These are phyloP conservation scores for Drosophila seguyi DNA, from an alignment of 1,140 invertebrate genomes.

Conservation along the genomic window DNA sequence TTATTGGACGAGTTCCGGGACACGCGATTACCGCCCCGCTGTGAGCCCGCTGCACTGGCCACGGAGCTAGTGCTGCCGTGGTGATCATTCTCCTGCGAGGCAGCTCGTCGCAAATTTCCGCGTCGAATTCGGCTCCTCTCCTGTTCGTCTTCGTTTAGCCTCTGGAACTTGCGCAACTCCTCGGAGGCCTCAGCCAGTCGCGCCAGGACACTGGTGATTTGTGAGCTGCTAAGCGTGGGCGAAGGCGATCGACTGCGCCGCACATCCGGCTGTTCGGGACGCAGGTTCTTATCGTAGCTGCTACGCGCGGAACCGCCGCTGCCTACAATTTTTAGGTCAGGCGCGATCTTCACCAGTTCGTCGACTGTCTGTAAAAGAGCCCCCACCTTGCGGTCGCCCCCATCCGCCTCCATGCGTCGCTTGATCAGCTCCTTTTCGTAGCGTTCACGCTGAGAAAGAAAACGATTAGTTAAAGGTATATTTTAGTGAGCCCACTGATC, in stretches of 20 bases:
- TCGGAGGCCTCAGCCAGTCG: constrained; percentile 86
- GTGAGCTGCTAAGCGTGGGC: constrained; percentile 75
- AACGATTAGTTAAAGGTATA: not conserved
- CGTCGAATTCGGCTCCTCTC: constrained; percentile 85
- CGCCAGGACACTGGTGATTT: constrained; percentile 76
- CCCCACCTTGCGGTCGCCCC: constrained; percentile 80
- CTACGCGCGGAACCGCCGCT: constrained; percentile 61
- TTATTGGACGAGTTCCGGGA: constrained; percentile 85
- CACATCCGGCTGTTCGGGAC: constrained; percentile 77
- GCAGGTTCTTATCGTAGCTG: constrained; percentile 57
- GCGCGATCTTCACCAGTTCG: constrained; percentile 90
- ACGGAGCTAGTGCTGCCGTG: constrained; percentile 79
- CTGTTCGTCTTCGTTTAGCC: constrained; percentile 85
- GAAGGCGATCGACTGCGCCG: constrained; percentile 80
- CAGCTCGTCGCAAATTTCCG: constrained; percentile 85
- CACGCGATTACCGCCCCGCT: constrained; percentile 82
- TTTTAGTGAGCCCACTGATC: not conserved
- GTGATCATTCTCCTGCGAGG: constrained; percentile 85
- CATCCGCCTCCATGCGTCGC: constrained; percentile 86
- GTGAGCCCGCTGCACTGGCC: constrained; percentile 71
- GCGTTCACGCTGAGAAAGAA: constrained; percentile 88
- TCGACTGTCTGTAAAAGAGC: constrained; percentile 91
- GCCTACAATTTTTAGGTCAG: constrained; percentile 86
- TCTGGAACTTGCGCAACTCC: constrained; percentile 86
- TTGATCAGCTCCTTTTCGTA: constrained; percentile 93